Evolutionary conservation across 1,140 invertebrate genomes (phyloP), one percentile per base, ranked within the genome.

Genomic region (Agraylea sexmaculata): DNA sequence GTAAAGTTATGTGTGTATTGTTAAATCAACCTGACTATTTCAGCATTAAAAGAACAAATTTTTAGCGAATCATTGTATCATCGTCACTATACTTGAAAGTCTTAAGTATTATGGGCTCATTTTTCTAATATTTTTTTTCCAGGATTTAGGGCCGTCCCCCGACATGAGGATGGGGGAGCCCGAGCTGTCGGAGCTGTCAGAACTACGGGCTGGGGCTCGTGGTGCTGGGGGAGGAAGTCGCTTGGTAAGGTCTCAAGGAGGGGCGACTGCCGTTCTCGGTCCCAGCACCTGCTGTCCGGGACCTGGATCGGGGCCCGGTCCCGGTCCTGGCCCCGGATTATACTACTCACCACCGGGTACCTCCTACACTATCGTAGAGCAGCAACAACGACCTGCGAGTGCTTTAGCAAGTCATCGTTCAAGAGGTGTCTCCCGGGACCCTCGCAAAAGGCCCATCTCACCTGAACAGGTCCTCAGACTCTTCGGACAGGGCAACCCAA

Each of bases 301-400:
- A 28, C 58, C 60, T 31, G 52, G 62, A 17, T 53, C 45, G 29
- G 19, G 11, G 19, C 17, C n/a, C 19, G 32, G 17, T 4, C 27
- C 27, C 16, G 39, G 19, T 7, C 29, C 19, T 30, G 56, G 73
- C 4, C 70, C 73, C n/a, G 75, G 74, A 8, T 62, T 75, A 2
- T 78, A 78, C 53, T 77, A 78, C 52, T 77, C 75, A 22, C 74
- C 75, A 40, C 76, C 76, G 7, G 74, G 83, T 31, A 86, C 83
- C 41, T 85, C 80, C 29, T 87, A 87, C 62, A 87, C 83, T 49
- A 86, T 87, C 58, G 77, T 86, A 50, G 83, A 86, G 62, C n/a
- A n/a, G n/a, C n/a, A n/a, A n/a, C n/a, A n/a, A n/a, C 70, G 82
- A 34, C 81, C 81, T 21, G 77, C 80, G 43, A 80, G 78, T 47